A percentile compares a stretch with the other conserved stretches of the same genome.
These are phyloP conservation scores for Holacanthus passer DNA, from an alignment of 2,113 vertebrate species.

Conservation along the genomic window DNA sequence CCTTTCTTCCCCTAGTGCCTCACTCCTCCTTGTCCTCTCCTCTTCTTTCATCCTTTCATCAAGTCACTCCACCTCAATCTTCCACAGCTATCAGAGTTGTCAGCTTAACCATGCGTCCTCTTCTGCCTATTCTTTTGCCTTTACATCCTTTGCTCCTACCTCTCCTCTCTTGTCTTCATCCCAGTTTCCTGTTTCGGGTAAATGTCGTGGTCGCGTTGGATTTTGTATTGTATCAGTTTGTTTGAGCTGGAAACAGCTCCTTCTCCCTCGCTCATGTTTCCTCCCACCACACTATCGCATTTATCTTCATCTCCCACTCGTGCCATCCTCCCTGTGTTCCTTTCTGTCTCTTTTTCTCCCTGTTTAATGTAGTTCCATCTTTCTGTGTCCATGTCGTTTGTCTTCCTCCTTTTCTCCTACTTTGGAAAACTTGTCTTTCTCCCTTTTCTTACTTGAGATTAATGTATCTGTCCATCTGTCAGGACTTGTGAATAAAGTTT, in stretches of 20 bases:
- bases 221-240: constrained; percentile 56
- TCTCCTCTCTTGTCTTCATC: constrained; percentile 21
- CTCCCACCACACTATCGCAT: constrained; percentile 50
- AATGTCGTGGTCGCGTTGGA: constrained; percentile 43
- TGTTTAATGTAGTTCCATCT: constrained; percentile 61
- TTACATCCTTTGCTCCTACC: constrained; percentile 6
- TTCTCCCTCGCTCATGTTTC: constrained; percentile 44
- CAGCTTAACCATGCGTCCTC: constrained; percentile 25
- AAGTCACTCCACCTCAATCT: constrained; percentile 44
- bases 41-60: constrained; percentile 38
- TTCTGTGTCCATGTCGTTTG: constrained; percentile 35
- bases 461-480: constrained; percentile 39
- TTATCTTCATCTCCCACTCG: constrained; percentile 64
- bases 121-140: constrained; percentile 2
- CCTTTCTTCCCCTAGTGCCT: constrained; percentile 24
- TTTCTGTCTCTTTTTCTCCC: constrained; percentile 42
- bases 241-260: constrained; percentile 62
- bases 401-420: constrained; percentile 33
- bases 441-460: constrained; percentile 42
- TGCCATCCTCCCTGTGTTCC: constrained; percentile 48
- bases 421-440: constrained; percentile 32
- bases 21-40: constrained; percentile 30
- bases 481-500: constrained; percentile 30
- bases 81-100: constrained; percentile 37
- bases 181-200: constrained; percentile 43